Evolutionary conservation across 2,888 invertebrate genomes (phyloP).

Genomic region (Troides aeacus): DNA sequence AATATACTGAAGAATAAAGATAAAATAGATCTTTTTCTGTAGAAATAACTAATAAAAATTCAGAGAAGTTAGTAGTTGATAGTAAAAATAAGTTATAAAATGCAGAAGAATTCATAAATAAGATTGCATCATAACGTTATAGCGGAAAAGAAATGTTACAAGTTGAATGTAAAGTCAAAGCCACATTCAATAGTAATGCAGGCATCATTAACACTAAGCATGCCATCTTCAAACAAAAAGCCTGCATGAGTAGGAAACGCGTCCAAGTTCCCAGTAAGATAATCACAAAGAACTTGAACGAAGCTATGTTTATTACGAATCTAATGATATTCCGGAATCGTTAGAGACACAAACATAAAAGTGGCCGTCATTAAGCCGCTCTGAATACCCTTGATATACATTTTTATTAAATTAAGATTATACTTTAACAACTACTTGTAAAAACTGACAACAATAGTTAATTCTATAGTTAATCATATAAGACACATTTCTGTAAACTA

Average conservation of each 20-base stretch:
- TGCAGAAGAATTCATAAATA: neutral
- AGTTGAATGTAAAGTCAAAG: neutral
- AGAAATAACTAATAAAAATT: no score
- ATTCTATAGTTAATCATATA: no score
- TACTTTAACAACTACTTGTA: neutral
- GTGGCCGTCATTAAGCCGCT: conserved; percentile 17
- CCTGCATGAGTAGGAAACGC: conserved; percentile 36
- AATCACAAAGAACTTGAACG: conserved; percentile 40
- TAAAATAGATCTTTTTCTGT: no score
- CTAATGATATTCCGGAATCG: conserved; percentile 45
- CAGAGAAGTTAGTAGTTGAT: no score
- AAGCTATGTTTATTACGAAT: conserved; percentile 46
- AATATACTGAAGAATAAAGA: no score
- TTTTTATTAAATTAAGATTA: neutral
- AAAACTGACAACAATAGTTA: no score
- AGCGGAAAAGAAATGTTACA: neutral
- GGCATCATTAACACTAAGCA: conserved; percentile 41
- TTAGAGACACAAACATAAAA: conserved; percentile 48
- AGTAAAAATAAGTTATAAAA: no score
- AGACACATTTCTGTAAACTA: no score
- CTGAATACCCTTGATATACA: neutral
- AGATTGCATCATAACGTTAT: neutral
- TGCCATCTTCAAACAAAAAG: conserved; percentile 42
- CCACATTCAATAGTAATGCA: conserved; percentile 37
- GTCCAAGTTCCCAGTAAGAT: conserved; percentile 37